Base-by-base conservation (phyloP, 1,140 invertebrate genomes). In the Megathymus violae region DNA sequence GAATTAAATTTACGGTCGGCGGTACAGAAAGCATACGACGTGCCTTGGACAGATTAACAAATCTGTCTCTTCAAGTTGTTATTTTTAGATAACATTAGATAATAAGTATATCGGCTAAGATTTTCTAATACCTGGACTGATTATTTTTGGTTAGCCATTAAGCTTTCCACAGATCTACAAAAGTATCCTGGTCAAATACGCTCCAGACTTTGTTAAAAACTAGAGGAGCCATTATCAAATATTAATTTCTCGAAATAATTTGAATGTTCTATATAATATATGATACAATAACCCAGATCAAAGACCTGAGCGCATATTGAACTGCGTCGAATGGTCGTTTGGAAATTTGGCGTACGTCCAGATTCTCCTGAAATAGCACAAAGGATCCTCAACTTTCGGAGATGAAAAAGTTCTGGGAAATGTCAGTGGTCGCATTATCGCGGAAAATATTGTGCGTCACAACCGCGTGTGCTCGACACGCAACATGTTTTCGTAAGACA, bases 301-400 rank as follows among this genome's bases (percentile, higher is more conserved):
- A 87, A 80, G 77, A 81, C 76, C 79, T 51, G 64, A 41, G 63
- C 65, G 67, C 76, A 58, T 81, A 64, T 68, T 69, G 60, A 78
- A 85, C 71, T 88, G 76, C 83, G 80, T 76, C 79, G 73, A 76
- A 74, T 51, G 59, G 73, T 64, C 67, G 73, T 71, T 62, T 76
- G 62, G 67, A 79, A 63, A 74, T 51, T 74, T 89, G 87, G 85
- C 85, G 62, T 51, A 25, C 62, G 54, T 87, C 85, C 87, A 88
- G 73, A 25, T 85, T 85, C 79, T 81, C 82, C 87, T 86, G 76
- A 88, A 89, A 89, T 89, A 89, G 84, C 85, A 89, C 87, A 89
- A 89, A 89, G 87, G 84, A 89, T 82, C 84, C 81, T 85, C 75
- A 74, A 70, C 52, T 64, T 76, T 77, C 70, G 54, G 51, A 58